Percentiles rank a stretch among this genome's conserved stretches.
phyloP scores from a whole-genome alignment of 2,888 invertebrate species.

The Gymnocheta viridis region DNA sequence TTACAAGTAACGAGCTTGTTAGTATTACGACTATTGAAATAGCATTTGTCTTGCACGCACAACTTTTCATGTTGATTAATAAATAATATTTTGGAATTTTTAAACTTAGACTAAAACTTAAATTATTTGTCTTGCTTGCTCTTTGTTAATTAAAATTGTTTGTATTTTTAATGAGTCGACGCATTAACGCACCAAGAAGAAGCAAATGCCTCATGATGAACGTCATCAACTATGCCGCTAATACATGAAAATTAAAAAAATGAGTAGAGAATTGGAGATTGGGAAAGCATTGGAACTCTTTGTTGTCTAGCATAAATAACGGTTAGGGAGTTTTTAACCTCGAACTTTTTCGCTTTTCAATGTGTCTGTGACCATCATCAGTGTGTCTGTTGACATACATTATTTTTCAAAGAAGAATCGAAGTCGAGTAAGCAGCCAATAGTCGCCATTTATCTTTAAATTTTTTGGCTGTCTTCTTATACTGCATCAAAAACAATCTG shows the following conservation, averaged over 20 bases:
- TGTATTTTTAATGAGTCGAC: conserved; percentile 4
- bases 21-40: conserved; percentile 40
- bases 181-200: conserved; percentile 8
- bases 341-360: conserved; percentile 12
- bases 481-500: conserved; percentile 79
- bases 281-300: conserved; percentile 40
- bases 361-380: conserved; percentile 19
- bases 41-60: conserved; percentile 35
- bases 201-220: conserved; percentile 2
- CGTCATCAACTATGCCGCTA: conserved; percentile 24
- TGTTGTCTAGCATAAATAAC: conserved; percentile 48
- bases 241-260: neutral
- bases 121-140: neutral
- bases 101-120: neutral
- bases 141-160: conserved; percentile 38
- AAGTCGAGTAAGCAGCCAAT: conserved; percentile 72
- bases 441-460: conserved; percentile 78
- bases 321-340: conserved; percentile 33
- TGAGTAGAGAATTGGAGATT: neutral
- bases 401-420: conserved; percentile 41
- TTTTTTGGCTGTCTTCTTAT: conserved; percentile 73
- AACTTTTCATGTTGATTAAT: neutral
- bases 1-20: conserved; percentile 2
- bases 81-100: neutral
- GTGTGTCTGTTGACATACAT: conserved; percentile 25